phyloP scores from a whole-genome alignment of 1,140 invertebrate species.

The Papilio glaucus region DNA sequence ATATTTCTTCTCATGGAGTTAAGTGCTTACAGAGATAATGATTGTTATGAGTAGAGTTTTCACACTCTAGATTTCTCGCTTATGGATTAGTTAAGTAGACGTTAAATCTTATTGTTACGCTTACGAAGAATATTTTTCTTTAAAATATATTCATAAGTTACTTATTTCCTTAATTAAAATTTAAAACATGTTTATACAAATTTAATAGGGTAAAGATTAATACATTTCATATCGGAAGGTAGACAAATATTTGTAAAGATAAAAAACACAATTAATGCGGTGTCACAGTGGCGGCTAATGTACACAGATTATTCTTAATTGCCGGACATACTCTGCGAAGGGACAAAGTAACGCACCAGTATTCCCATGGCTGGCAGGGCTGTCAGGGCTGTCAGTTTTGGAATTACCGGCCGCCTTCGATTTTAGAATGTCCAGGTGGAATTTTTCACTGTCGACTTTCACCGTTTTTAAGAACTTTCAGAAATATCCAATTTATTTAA shows the following conservation, averaged over 20 bases:
- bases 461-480: slow-evolving; percentile 22
- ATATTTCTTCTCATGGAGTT: too few species aligned
- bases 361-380: not conserved
- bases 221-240: not conserved
- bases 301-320: slow-evolving; percentile 11
- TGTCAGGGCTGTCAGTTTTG: not conserved
- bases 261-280: not conserved
- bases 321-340: slow-evolving; percentile 12
- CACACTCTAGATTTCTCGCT: too few species aligned
- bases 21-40: too few species aligned
- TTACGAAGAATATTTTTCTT: too few species aligned
- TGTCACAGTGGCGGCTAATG: not conserved
- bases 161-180: too few species aligned
- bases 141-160: too few species aligned
- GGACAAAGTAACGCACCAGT: not conserved
- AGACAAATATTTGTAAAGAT: slow-evolving; percentile 8
- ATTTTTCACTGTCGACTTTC: slow-evolving; percentile 23
- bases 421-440: slow-evolving; percentile 9
- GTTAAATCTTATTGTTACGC: too few species aligned
- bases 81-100: too few species aligned
- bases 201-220: not conserved
- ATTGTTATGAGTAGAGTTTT: too few species aligned
- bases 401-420: slow-evolving; percentile 2
- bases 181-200: not conserved
- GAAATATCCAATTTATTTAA: slow-evolving; percentile 1